phyloP scores from a whole-genome alignment of 2,113 vertebrate species.

The Seriola rivoliana region DNA sequence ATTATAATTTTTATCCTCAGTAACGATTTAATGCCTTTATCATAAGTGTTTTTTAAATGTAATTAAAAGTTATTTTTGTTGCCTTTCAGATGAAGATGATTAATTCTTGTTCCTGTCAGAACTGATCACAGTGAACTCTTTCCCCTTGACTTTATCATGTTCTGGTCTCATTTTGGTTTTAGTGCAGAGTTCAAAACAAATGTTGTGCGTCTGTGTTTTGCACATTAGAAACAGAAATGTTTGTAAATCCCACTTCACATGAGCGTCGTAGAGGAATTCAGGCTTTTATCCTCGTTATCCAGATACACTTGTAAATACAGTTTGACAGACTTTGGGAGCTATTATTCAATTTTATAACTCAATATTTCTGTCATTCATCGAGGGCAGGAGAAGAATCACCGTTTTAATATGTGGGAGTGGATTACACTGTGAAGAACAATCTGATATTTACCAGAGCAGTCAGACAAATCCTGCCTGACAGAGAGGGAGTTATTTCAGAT shows the following conservation, averaged over 20 bases:
- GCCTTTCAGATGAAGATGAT: too few species aligned
- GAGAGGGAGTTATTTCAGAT: slow-evolving; percentile 19
- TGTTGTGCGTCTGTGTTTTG: too few species aligned
- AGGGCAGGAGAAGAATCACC: neutral
- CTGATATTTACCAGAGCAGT: neutral
- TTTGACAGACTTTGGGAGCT: neutral
- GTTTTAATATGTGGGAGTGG: neutral
- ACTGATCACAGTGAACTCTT: neutral
- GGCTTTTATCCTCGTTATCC: neutral
- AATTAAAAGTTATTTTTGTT: too few species aligned
- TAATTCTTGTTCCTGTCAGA: neutral
- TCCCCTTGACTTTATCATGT: neutral
- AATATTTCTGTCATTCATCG: neutral
- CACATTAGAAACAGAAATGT: neutral
- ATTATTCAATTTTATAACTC: neutral
- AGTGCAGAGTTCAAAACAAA: too few species aligned
- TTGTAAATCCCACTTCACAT: neutral
- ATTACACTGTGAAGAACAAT: neutral
- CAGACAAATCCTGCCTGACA: slow-evolving; percentile 18
- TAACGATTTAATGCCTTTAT: too few species aligned
- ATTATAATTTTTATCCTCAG: too few species aligned
- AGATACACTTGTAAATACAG: neutral
- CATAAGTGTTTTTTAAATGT: too few species aligned
- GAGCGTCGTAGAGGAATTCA: neutral
- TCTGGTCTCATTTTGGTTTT: too few species aligned